Percentiles rank a stretch among this genome's conserved stretches.
Conservation (phyloP, 2,113 vertebrate species). For the Arizona elegans region DNA sequence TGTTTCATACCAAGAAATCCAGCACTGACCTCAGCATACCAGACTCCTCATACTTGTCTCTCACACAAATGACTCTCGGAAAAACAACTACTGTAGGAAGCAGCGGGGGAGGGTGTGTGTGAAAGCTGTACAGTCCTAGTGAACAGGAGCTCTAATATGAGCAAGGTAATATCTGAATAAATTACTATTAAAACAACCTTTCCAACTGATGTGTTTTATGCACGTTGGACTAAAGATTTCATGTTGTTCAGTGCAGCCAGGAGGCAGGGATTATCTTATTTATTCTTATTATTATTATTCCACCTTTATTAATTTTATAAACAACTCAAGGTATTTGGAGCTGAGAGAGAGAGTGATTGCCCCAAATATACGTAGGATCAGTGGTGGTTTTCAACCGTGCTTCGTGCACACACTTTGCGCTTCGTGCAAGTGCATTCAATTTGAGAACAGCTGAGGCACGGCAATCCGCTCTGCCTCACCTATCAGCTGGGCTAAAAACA, state of each 20-base stretch:
- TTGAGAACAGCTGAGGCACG: too few relatives aligned
- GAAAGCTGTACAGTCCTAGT: conserved; percentile 45
- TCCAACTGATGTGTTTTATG: background rate
- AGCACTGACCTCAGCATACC: conserved; percentile 43
- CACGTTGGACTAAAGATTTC: background rate
- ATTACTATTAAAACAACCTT: background rate
- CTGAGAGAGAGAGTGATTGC: background rate
- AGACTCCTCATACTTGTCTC: conserved; percentile 36
- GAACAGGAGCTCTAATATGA: background rate
- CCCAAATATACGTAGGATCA: background rate
- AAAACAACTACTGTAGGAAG: conserved; percentile 40
- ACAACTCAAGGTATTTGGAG: background rate
- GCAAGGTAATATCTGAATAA: background rate
- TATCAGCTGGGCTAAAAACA: too few relatives aligned
- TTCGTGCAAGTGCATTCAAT: too few relatives aligned
- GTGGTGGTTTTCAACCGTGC: too few relatives aligned
- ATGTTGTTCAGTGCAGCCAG: background rate
- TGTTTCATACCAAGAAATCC: conserved; percentile 26
- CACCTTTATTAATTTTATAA: background rate
- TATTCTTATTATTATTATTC: too few relatives aligned
- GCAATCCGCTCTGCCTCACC: too few relatives aligned
- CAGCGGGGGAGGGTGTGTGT: rapidly evolving
- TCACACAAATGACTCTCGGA: conserved; percentile 56
- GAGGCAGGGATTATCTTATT: background rate
- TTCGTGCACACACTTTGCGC: too few relatives aligned